Evolutionary conservation across 2,113 vertebrate species (phyloP).

Genomic region (Chauna torquata): DNA sequence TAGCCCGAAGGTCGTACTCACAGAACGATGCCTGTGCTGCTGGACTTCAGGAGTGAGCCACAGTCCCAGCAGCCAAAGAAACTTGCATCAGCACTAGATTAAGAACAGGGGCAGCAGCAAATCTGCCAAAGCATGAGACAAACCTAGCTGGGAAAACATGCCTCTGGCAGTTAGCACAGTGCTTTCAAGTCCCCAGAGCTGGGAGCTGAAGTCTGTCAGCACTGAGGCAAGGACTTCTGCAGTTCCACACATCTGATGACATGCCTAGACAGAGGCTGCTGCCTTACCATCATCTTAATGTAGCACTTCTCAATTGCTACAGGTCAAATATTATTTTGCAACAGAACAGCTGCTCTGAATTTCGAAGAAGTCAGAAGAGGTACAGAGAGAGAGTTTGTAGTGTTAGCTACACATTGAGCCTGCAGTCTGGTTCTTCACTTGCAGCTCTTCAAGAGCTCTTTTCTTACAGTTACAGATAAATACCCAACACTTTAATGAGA

Average conservation of each 20-base stretch:
- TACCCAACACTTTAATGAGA: neutral
- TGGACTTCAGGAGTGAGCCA: too few species aligned
- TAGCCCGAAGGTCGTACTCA: fast-evolving
- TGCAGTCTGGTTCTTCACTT: neutral
- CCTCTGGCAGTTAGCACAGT: too few species aligned
- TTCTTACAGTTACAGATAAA: neutral
- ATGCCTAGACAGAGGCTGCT: neutral
- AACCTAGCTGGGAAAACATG: neutral
- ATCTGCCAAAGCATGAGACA: neutral
- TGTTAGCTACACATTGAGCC: neutral
- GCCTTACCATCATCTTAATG: neutral
- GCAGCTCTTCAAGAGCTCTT: neutral
- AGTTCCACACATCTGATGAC: neutral
- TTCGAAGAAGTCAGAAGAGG: neutral
- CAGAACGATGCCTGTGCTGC: neutral
- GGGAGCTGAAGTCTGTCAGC: neutral
- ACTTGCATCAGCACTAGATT: neutral
- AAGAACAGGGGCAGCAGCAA: neutral
- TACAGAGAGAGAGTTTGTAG: neutral
- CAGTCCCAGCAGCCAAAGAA: neutral
- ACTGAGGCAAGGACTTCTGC: neutral
- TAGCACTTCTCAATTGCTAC: neutral
- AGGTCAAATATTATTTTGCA: neutral
- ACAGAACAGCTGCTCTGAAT: neutral
- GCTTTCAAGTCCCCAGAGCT: neutral